phyloP scores from a whole-genome alignment of 2,797 vertebrate species.

The Ispidina lecontei region DNA sequence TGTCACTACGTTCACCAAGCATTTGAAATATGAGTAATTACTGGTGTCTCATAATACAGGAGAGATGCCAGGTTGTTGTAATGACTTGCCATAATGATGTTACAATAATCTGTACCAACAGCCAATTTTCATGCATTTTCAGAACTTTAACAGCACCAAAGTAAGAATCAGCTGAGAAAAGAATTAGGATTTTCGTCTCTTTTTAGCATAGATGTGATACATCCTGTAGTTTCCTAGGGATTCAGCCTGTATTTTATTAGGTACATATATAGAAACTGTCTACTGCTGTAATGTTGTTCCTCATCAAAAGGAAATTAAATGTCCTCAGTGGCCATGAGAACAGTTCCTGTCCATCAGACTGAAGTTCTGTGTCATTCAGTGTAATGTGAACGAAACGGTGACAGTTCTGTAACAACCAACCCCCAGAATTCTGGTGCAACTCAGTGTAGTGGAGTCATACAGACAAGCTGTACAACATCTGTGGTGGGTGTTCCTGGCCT shows the following conservation, averaged over 20 bases:
- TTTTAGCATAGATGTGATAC: not conserved
- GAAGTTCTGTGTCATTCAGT: not conserved
- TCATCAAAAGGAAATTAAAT: not conserved
- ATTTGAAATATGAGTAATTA: conserved; percentile 19
- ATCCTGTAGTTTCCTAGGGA: not conserved
- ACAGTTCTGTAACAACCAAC: not conserved
- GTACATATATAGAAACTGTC: accelerated
- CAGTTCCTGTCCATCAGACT: not conserved
- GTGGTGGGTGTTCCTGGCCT: no score
- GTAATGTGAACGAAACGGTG: not conserved
- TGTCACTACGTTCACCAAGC: not conserved
- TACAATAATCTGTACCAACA: not conserved
- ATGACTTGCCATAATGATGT: not conserved
- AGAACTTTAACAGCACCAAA: not conserved
- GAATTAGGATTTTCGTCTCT: not conserved
- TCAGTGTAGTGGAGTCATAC: no score
- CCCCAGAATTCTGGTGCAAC: no score
- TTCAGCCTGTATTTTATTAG: not conserved
- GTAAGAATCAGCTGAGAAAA: not conserved
- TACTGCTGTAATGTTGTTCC: not conserved
- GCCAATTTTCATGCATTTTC: not conserved
- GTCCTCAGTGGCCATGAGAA: not conserved
- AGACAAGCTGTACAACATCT: no score
- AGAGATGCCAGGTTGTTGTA: not conserved
- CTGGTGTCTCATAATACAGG: not conserved